phyloP scores from a whole-genome alignment of 2,797 vertebrate species.

The Coracias cyanogaster region DNA sequence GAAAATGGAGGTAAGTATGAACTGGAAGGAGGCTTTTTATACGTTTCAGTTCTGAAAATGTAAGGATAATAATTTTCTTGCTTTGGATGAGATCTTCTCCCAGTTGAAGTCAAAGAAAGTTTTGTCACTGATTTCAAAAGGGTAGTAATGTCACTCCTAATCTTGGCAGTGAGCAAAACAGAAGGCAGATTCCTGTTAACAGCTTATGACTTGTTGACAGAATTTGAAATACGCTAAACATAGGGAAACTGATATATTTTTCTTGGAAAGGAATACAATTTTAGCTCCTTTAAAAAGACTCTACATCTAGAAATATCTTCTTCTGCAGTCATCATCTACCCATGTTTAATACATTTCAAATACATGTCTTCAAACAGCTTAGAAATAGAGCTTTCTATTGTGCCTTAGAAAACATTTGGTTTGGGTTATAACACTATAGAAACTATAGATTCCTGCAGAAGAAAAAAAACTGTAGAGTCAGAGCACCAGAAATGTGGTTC shows the following conservation, averaged over 20 bases:
- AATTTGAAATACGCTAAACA: conserved; percentile 31
- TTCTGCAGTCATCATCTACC: background rate
- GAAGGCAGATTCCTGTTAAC: conserved; percentile 35
- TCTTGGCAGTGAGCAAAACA: conserved; percentile 8
- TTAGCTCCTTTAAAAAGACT: conserved; percentile 33
- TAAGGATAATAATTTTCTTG: background rate
- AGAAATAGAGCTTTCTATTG: background rate
- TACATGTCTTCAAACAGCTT: background rate
- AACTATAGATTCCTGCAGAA: background rate
- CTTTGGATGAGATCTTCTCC: background rate
- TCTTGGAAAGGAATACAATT: conserved; percentile 13
- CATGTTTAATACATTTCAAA: background rate
- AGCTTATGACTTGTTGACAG: conserved; percentile 33
- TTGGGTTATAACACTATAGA: conserved; percentile 11
- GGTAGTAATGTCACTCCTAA: background rate
- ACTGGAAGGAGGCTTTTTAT: background rate
- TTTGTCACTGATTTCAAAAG: conserved; percentile 13
- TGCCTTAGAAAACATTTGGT: conserved; percentile 13
- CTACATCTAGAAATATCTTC: background rate
- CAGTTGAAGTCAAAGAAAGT: background rate
- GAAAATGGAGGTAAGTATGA: background rate
- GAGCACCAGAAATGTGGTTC: background rate
- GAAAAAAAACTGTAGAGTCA: background rate
- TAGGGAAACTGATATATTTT: conserved; percentile 9
- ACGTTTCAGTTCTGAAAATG: conserved; percentile 8